Evolutionary conservation across 2,888 invertebrate genomes (phyloP).

Genomic region (Embidobia sp.): DNA sequence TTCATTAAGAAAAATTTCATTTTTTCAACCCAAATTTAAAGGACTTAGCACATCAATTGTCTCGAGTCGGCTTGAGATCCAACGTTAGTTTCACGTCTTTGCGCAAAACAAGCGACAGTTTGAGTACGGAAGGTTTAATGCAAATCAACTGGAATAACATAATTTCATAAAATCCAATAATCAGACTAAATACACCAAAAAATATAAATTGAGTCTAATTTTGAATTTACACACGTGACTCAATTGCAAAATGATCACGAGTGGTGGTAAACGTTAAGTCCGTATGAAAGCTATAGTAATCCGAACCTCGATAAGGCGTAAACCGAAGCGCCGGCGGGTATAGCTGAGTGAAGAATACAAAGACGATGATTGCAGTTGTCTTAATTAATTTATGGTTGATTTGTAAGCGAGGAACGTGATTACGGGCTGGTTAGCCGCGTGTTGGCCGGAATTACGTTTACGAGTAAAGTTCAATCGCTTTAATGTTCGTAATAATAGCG

Average conservation of each 20-base stretch:
- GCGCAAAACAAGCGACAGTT: too few relatives aligned
- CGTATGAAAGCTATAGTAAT: conserved; percentile 7
- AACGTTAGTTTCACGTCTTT: too few relatives aligned
- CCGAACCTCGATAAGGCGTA: conserved; percentile 14
- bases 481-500: conserved; percentile 35
- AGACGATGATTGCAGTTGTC: conserved; percentile 15
- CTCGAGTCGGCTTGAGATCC: too few relatives aligned
- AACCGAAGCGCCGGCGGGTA: too few relatives aligned
- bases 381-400: conserved; percentile 40
- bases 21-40: too few relatives aligned
- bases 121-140: too few relatives aligned
- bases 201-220: conserved; percentile 43
- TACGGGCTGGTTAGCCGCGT: conserved; percentile 15
- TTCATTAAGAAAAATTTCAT: too few relatives aligned
- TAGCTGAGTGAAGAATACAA: too few relatives aligned
- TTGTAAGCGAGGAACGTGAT: conserved; percentile 30
- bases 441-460: conserved; percentile 29
- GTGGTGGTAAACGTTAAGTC: conserved; percentile 11
- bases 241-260: conserved; percentile 27
- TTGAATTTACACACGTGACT: conserved; percentile 26
- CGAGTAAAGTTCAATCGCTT: conserved; percentile 47
- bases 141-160: too few relatives aligned
- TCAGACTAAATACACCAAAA: too few relatives aligned
- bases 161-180: too few relatives aligned
- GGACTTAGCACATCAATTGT: too few relatives aligned